Evolutionary conservation across 2,888 invertebrate genomes (phyloP).

Genomic region (Argynnis bischoffii): DNA sequence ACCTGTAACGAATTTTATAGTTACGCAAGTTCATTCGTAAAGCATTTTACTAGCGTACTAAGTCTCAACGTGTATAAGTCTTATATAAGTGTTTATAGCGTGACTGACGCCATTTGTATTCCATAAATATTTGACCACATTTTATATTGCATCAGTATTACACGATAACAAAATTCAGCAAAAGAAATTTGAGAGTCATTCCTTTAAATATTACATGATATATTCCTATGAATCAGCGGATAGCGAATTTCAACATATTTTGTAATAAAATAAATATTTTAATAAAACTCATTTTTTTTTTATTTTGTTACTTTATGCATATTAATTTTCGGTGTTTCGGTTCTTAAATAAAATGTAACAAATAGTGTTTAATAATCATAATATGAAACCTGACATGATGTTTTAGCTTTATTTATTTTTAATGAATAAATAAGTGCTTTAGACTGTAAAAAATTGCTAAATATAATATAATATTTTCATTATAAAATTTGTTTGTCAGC

Average conservation of each 20-base stretch:
- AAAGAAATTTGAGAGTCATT: conserved; percentile 23
- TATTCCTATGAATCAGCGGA: not conserved
- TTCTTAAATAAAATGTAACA: too few species aligned
- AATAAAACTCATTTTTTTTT: too few species aligned
- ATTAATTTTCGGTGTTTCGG: too few species aligned
- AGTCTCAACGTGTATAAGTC: conserved; percentile 26
- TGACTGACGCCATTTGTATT: conserved; percentile 34
- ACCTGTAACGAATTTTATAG: conserved; percentile 31
- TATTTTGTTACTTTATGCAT: too few species aligned
- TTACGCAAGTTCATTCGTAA: conserved; percentile 35
- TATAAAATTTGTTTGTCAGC: too few species aligned
- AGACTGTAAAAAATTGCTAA: too few species aligned
- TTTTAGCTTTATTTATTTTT: too few species aligned
- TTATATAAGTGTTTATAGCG: conserved; percentile 37
- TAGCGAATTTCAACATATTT: conserved; percentile 4
- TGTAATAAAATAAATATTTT: not conserved
- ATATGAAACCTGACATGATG: too few species aligned
- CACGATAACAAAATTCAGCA: conserved; percentile 34
- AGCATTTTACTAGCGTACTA: conserved; percentile 28
- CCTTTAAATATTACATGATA: too few species aligned
- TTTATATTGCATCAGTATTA: conserved; percentile 39
- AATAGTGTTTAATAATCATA: too few species aligned
- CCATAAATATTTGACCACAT: conserved; percentile 41
- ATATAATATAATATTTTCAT: too few species aligned
- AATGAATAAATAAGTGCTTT: too few species aligned